Base-by-base conservation (phyloP, 2,888 invertebrate species). In the Drosophila engyochracea region DNA sequence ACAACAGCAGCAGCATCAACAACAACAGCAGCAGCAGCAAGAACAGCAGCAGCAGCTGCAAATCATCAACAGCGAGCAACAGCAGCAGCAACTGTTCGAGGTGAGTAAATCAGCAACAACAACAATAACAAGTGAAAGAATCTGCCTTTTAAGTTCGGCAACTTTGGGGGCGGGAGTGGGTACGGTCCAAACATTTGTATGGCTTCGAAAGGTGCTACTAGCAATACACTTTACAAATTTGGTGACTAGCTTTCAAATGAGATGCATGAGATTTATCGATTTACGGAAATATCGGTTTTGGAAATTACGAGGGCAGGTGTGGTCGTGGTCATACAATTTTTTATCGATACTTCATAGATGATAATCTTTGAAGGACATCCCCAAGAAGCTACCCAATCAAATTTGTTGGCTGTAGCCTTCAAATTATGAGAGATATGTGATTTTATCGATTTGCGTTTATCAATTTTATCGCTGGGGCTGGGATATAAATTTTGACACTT, bases 71-170 rank as follows among this genome's bases (percentile, higher is more conserved):
- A 92, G 76, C 82, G 92, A 92, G 52, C 90, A 91, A 53, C 90
- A 85, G 55, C 91, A 91, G 64, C 91, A 92, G 69, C 90, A 91
- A 74, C 81, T 91, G 60, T 78, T 92, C 83, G 92, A 92, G 92
- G 92, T 89, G 28, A 35, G 70, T 60, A 47, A 9, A 30, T 10
- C 4, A 37, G 59, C 16, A 28, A 25, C 28, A 54, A 19, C 33
- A 33, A 4, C 16, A 57, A 35, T 12, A 14, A 12, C 2, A 30
- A 19, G 22, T 44, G 47, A 47, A 22, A 25, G 9, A 41, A 41
- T 41, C 4, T 10, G n/a, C n/a, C 4, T 41, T 41, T 41, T 41
- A 10, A 22, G n/a, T 41, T 41, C 4, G 2, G n/a, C 5, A 41
- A 22, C 41, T 41, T 12, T 22, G n/a, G n/a, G 41, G 10, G 2